These are phyloP conservation scores for Drosophila maculinotata DNA, from an alignment of 2,888 invertebrate genomes.

Conservation along the genomic window DNA sequence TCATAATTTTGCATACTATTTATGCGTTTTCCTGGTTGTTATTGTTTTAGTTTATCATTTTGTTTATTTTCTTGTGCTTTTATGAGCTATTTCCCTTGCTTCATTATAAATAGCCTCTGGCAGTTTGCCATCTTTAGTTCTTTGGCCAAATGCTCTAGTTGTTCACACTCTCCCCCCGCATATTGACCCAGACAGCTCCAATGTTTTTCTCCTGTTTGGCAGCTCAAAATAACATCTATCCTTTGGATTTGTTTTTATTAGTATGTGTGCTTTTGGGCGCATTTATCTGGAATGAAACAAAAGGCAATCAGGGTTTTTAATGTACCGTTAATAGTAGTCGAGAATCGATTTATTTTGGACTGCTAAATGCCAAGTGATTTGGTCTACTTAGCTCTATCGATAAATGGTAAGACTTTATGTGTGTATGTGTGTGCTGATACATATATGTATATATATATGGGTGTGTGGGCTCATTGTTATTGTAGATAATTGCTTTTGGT, in stretches of 20 bases:
- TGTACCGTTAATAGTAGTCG: slow-evolving; percentile 71
- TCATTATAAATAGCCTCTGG: slow-evolving; percentile 51
- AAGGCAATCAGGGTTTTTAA: slow-evolving; percentile 76
- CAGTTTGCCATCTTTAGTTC: slow-evolving; percentile 48
- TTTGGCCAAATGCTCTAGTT: slow-evolving; percentile 6
- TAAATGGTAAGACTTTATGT: slow-evolving; percentile 4
- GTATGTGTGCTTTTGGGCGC: slow-evolving; percentile 16
- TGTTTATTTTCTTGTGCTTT: slow-evolving; percentile 39
- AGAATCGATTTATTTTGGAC: slow-evolving; percentile 76
- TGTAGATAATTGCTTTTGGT: slow-evolving; percentile 77
- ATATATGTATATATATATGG: slow-evolving; percentile 18
- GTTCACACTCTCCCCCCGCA: neutral
- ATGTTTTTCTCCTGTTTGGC: slow-evolving; percentile 28
- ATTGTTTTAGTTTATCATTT: slow-evolving; percentile 42
- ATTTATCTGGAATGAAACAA: slow-evolving; percentile 76
- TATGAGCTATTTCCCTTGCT: slow-evolving; percentile 34
- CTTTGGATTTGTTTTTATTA: slow-evolving; percentile 10
- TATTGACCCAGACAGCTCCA: slow-evolving; percentile 9
- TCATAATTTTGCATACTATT: slow-evolving; percentile 32
- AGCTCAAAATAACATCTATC: slow-evolving; percentile 56
- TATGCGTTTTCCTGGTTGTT: slow-evolving; percentile 25
- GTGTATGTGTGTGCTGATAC: slow-evolving; percentile 11
- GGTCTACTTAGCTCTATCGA: slow-evolving; percentile 39
- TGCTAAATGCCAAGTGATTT: slow-evolving; percentile 76
- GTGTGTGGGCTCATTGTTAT: slow-evolving; percentile 47